Base-by-base conservation (phyloP, 2,797 vertebrate species). In the Otolemur crassicaudatus region DNA sequence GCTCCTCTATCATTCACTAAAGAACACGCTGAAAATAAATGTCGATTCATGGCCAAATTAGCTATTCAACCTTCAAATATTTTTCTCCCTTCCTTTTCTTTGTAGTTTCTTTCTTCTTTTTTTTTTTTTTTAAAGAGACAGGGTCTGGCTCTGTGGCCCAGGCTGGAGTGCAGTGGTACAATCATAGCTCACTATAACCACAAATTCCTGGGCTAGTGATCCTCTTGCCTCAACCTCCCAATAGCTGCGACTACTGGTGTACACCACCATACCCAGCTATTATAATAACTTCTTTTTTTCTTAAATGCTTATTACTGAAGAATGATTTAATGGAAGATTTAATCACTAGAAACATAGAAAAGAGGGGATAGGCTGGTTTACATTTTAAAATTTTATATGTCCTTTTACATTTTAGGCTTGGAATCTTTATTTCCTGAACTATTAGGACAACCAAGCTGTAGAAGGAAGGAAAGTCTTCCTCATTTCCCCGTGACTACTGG, bases 321-420 rank as follows among this genome's bases (percentile, higher is more conserved):
- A 94, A 34, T 86, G 53, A 76, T 43, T 89, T 90, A 87, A 83
- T 56, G 46, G 60, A 81, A 69, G 13, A 31, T 81, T 90, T 58
- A 81, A 79, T 70, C 27, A 58, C 13, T 76, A 17, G 53, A 63
- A 85, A 93, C 40, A 82, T 12, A 46, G 69, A 60, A 90, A 80
- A 65, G 19, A 7, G 76, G 12, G 23, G 9, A 40, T 69, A 87
- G 53, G 23, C 8, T 67, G 17, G 43, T 87, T 86, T 79, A 79
- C 17, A 70, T 49, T 91, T 95, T 92, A 85, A 83, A 70, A 67
- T 73, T 93, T 79, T 67, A 16, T 60, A 17, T 46, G 20, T 76
- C 46, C 19, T 93, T 79, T 77, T 20, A 96, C 85, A 49, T 95
- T 87, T 95, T 56, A 93, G 37, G 31, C 46, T 97, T 85, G 6